Evolutionary conservation across 2,113 vertebrate genomes (phyloP), one percentile per base, ranked within the genome.

Genomic region (Tachysurus vachellii): DNA sequence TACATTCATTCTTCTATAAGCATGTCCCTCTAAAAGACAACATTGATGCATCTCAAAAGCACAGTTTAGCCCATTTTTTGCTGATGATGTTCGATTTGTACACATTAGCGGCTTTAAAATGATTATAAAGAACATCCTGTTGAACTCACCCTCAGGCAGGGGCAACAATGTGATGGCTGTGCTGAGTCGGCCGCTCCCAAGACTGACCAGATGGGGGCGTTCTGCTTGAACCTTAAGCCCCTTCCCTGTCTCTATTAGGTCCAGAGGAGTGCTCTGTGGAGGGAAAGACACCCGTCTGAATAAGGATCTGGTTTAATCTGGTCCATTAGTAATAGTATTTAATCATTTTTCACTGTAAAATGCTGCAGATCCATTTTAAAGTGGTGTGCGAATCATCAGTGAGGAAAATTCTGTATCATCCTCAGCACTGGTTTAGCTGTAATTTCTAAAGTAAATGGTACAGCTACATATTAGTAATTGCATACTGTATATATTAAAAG

Each of bases 131-230:
- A 28, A 66, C 80, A 82, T 61, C 28, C 9, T 44, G 8, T 56
- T n/a, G 2, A n/a, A 59, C 83, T 94, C 92, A 99, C 98, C 98
- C 93, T 99, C 98, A 47, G 97, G 94, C 91, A 99, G 94, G 0
- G 98, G 97, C 92, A 99, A 94, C 84, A 99, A 93, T 0, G 97
- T 99, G 93, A 99, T 95, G 2, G 98, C 97, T 0, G 96, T 98
- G 90, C 97, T 99, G 82, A 99, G 96, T 0, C 98, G 96, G 26
- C 98, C 97, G 0, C 98, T 98, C 44, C 98, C 98, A 80, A 99
- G 93, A 94, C 98, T 99, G 90, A 99, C 97, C 92, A 99, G 92
- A 88, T 99, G 98, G 94, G 0, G 98, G 89, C 97, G 97, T 92
- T 98, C 97, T 0, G 98, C 96, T 89, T 99, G 97, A 86, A 99